Base-by-base conservation (phyloP, 2,113 vertebrate species). In the Centropus bengalensis region DNA sequence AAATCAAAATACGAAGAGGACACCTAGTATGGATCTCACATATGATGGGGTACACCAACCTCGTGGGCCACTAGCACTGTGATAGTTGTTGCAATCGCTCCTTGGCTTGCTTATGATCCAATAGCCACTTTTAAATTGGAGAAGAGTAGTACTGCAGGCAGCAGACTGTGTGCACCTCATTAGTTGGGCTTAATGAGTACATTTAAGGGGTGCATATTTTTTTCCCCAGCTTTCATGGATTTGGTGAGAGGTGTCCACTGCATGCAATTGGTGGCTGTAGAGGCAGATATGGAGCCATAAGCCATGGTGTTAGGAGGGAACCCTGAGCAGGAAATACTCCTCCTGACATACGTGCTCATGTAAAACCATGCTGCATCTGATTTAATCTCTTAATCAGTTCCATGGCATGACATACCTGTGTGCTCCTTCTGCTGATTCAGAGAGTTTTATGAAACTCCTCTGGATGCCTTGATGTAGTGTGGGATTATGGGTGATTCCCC, bases 181-280 rank as follows among this genome's bases (percentile, higher is more conserved):
- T 12, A 3, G 0, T 0, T 12, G 22, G 0, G 0, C 12, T 24
- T 54, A 52, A 24, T 3, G 4, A 68, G 14, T 7, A 24, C 0
- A 1, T 15, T 26, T 4, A 6, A 2, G 2, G 10, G 36, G 8
- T 1, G 7, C 21, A 2, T 1, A 3, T 8, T 11, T 78, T 78
- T 44, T 63, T 63, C 20, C 22, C 44, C 9, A 13, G 12, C 8
- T 68, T 55, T 20, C 8, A 3, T 1, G 8, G 22, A 2, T 66
- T 58, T 54, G n/a, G 32, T 9, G 20, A 62, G 73, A 60, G 8
- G 5, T 30, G 59, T 36, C 26, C 33, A 9, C 15, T 56, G 26
- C 8, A 12, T 71, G 89, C 10, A 1, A 0, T 9, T 36, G 69
- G 8, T 0, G 10, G 28, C 27, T 38, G 7, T 8, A 36, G 58